These are phyloP conservation scores for Typhlomys cinereus DNA, from an alignment of 2,113 vertebrate species.

Conservation along the genomic window DNA sequence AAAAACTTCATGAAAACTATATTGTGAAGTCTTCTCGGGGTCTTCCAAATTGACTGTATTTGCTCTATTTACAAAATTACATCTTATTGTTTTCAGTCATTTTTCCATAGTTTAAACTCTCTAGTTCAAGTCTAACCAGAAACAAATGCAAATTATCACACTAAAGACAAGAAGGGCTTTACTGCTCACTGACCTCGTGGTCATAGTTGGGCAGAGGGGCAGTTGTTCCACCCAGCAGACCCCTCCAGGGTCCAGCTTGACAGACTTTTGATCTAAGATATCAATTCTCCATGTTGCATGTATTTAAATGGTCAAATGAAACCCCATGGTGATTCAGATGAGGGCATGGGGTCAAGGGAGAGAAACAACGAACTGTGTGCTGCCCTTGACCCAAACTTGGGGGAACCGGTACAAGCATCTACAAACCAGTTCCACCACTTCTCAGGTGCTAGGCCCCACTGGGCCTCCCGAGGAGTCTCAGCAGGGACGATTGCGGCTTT, in stretches of 20 bases:
- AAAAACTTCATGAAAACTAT: constrained; percentile 45
- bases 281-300: not conserved
- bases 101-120: not conserved
- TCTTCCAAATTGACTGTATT: not conserved
- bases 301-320: not conserved
- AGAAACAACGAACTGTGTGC: fast-evolving
- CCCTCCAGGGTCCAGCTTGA: not conserved
- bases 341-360: not conserved
- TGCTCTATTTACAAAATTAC: not conserved
- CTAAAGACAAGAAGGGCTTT: not conserved
- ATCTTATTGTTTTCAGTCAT: not conserved
- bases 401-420: not conserved
- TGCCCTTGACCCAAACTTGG: not conserved
- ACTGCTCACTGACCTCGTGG: not conserved
- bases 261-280: not conserved
- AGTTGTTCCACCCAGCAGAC: not conserved
- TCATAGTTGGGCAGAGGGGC: not conserved
- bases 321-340: fast-evolving
- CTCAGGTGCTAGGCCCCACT: fast-evolving
- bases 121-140: not conserved
- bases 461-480: fast-evolving
- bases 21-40: not conserved
- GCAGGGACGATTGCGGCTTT: not conserved
- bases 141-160: not conserved
- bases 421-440: fast-evolving